Percentiles rank a stretch among this genome's conserved stretches.
These are phyloP conservation scores for Philereme transversata DNA, from an alignment of 2,888 invertebrate species.

Conservation along the genomic window DNA sequence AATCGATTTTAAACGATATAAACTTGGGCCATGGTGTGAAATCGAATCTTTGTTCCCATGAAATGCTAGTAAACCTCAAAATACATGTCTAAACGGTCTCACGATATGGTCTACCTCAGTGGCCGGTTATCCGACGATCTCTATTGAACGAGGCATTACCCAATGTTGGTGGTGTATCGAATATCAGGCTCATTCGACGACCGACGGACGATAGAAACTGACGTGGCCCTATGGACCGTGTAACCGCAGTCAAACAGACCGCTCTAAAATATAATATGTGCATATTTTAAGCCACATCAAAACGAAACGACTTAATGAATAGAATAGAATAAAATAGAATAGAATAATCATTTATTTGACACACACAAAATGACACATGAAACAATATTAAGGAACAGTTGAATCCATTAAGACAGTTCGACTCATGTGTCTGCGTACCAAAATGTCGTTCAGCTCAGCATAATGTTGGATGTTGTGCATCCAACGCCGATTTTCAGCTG, in stretches of 20 bases:
- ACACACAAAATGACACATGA: too few relatives aligned
- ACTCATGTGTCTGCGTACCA: too few relatives aligned
- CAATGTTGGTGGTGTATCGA: constrained; percentile 58
- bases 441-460: too few relatives aligned
- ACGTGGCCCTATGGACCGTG: constrained; percentile 65
- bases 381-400: too few relatives aligned
- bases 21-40: constrained; percentile 60
- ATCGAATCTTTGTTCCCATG: constrained; percentile 66
- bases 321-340: too few relatives aligned
- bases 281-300: background rate
- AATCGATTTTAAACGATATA: constrained; percentile 47
- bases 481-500: too few relatives aligned
- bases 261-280: constrained; percentile 22
- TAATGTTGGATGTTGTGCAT: too few relatives aligned
- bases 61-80: constrained; percentile 63
- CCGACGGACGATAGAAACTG: constrained; percentile 54
- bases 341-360: too few relatives aligned
- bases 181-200: constrained; percentile 55
- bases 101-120: constrained; percentile 71
- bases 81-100: constrained; percentile 58
- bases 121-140: constrained; percentile 63
- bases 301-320: background rate
- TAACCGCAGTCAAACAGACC: constrained; percentile 55
- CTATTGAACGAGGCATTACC: constrained; percentile 51
- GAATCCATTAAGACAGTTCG: too few relatives aligned